A percentile compares a stretch with the other conserved stretches of the same genome.
Evolutionary conservation across 2,113 vertebrate genomes (phyloP).

Genomic region (Proteles cristata): DNA sequence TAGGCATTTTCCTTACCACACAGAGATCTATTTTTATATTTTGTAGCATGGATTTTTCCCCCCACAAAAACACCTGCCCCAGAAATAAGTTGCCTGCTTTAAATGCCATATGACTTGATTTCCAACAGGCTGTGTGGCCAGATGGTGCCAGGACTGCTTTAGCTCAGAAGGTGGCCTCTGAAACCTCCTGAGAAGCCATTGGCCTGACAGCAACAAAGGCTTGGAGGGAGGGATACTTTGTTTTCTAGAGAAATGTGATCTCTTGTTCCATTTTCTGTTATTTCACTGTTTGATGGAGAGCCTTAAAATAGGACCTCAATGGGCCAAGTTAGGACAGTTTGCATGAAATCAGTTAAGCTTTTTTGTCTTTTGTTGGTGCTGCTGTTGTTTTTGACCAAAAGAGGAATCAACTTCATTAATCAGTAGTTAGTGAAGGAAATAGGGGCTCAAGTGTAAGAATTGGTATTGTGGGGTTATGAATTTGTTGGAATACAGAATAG

Average conservation of each 20-base stretch:
- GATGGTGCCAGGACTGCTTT: background rate
- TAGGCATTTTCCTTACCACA: background rate
- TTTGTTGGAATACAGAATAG: background rate
- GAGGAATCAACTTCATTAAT: background rate
- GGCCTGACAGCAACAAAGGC: background rate
- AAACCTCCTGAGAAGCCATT: background rate
- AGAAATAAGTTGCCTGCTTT: background rate
- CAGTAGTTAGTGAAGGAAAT: background rate
- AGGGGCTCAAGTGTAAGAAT: background rate
- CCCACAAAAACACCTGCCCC: background rate
- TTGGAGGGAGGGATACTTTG: background rate
- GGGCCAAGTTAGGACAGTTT: conserved; percentile 36
- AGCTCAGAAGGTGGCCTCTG: background rate
- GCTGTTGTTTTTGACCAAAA: background rate
- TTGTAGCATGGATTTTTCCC: background rate
- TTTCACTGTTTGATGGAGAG: background rate
- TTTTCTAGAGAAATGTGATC: background rate
- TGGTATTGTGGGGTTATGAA: background rate
- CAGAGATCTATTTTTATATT: background rate
- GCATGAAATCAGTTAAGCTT: background rate
- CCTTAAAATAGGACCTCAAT: background rate
- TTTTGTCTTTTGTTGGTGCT: background rate
- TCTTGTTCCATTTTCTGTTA: background rate
- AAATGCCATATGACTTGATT: background rate
- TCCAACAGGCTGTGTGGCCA: background rate